These are phyloP conservation scores for Zenarchopterus dispar DNA, from an alignment of 2,797 vertebrate genomes.

Conservation along the genomic window DNA sequence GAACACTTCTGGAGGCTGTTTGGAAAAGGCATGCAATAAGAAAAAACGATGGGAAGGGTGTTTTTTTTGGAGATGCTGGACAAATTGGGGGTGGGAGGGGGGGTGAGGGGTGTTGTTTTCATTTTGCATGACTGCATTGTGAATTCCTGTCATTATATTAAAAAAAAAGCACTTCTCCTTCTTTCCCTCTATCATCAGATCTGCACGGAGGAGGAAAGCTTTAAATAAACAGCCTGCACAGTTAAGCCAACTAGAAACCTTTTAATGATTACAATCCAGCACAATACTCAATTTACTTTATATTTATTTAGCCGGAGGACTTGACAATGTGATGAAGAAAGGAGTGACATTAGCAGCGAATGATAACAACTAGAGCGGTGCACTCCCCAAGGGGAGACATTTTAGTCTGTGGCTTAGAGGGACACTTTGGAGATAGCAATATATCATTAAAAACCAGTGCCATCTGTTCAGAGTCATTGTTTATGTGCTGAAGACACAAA, in stretches of 20 bases:
- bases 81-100: slow-evolving; percentile 24
- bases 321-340: slow-evolving; percentile 63
- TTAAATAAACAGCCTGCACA: slow-evolving; percentile 71
- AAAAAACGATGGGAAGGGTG: slow-evolving; percentile 18
- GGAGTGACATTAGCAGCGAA: slow-evolving; percentile 69
- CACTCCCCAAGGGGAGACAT: slow-evolving; percentile 59
- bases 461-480: slow-evolving; percentile 74
- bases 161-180: slow-evolving; percentile 53
- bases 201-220: slow-evolving; percentile 62
- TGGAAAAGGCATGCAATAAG: slow-evolving; percentile 65
- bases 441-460: slow-evolving; percentile 78
- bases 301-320: slow-evolving; percentile 73
- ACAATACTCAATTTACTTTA: slow-evolving; percentile 71
- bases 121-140: slow-evolving; percentile 69
- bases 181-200: slow-evolving; percentile 64
- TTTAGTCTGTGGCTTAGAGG: slow-evolving; percentile 71
- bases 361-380: slow-evolving; percentile 72
- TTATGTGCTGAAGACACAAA: slow-evolving; percentile 61
- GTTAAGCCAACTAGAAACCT: slow-evolving; percentile 73
- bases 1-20: slow-evolving; percentile 65
- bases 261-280: slow-evolving; percentile 74
- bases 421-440: slow-evolving; percentile 76
- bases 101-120: slow-evolving; percentile 44
- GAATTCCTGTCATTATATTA: slow-evolving; percentile 77
- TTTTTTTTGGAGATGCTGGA: slow-evolving; percentile 32